Evolutionary conservation across 1,140 invertebrate species (phyloP).

Genomic region (Calycopis cecrops): DNA sequence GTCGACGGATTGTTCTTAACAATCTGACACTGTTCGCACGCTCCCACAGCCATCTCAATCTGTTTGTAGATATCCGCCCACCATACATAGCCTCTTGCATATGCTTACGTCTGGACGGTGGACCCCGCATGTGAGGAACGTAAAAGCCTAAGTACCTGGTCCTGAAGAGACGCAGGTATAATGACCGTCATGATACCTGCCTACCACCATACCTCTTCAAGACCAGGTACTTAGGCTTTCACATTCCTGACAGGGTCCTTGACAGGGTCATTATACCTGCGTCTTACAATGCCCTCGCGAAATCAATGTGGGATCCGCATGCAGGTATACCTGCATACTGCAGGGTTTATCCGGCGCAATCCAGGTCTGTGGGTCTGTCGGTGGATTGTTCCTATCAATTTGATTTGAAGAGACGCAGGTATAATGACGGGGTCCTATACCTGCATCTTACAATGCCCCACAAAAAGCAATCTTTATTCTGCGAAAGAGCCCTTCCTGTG

Average conservation of each 20-base stretch:
- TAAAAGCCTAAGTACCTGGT: constrained; percentile 12
- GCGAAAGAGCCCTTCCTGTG: too few relatives aligned
- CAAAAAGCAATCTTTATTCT: too few relatives aligned
- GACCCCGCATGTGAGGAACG: constrained; percentile 17
- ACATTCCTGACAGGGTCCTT: too few relatives aligned
- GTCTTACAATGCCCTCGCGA: constrained; percentile 15
- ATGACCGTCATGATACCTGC: too few relatives aligned
- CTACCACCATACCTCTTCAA: too few relatives aligned
- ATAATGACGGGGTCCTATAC: too few relatives aligned
- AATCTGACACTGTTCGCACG: constrained; percentile 15
- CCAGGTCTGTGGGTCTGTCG: constrained; percentile 13
- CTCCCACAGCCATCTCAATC: constrained; percentile 12
- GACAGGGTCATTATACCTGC: too few relatives aligned
- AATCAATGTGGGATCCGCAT: constrained; percentile 15
- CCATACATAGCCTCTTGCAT: constrained; percentile 18
- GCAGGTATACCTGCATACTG: too few relatives aligned
- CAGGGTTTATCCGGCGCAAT: constrained; percentile 17
- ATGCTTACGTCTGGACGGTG: constrained; percentile 15
- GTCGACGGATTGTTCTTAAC: constrained; percentile 14
- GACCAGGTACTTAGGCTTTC: too few relatives aligned
- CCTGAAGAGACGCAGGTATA: constrained; percentile 15
- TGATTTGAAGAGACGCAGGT: not conserved
- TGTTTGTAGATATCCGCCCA: constrained; percentile 17
- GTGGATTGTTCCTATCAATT: constrained; percentile 13
- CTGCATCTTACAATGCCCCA: not conserved